phyloP scores from a whole-genome alignment of 2,888 invertebrate species.

The Palloptera scutellata region DNA sequence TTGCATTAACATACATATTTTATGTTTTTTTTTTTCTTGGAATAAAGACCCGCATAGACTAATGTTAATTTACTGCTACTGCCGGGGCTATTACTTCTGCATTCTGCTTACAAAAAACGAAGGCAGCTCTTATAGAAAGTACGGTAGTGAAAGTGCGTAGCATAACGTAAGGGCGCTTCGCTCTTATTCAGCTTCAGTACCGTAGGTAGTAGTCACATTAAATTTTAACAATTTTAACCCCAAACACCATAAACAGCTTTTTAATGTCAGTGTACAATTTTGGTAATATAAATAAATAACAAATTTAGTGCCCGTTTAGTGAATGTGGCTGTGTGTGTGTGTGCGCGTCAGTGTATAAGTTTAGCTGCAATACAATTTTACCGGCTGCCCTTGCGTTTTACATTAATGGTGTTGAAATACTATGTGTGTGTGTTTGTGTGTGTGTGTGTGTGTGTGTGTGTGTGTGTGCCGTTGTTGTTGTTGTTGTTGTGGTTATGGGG shows the following conservation, averaged over 20 bases:
- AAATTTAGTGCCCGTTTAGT: slow-evolving; percentile 42
- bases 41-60: slow-evolving; percentile 48
- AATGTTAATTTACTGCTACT: slow-evolving; percentile 53
- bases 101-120: neutral
- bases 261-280: slow-evolving; percentile 31
- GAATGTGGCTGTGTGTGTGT: no score
- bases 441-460: no score
- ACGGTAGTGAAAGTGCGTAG: neutral
- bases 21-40: slow-evolving; percentile 26
- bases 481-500: no score
- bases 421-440: no score
- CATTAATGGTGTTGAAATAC: neutral
- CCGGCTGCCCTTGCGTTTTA: no score
- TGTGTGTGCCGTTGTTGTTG: no score
- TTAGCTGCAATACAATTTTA: no score
- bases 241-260: slow-evolving; percentile 33
- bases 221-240: slow-evolving; percentile 1
- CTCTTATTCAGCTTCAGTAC: neutral
- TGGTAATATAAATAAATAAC: slow-evolving; percentile 44
- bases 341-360: no score
- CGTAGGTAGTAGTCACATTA: neutral
- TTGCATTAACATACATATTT: neutral
- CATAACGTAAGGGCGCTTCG: neutral
- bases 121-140: neutral
- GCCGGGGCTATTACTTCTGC: no score